phyloP scores from a whole-genome alignment of 2,888 invertebrate species.

The Drosophila rellima region DNA sequence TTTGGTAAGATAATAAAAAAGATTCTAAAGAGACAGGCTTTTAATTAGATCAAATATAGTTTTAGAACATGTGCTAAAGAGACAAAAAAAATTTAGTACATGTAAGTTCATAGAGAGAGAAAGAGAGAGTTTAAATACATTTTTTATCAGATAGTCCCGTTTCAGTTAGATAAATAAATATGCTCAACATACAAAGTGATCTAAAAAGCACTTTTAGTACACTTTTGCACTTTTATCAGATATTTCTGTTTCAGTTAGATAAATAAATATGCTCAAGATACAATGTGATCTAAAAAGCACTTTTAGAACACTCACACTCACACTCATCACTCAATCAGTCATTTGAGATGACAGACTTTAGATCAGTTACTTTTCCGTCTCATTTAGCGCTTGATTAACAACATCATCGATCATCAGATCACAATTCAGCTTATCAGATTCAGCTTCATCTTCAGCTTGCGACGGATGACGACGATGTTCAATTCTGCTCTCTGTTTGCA shows the following conservation, averaged over 20 bases:
- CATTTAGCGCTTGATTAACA: conserved; percentile 47
- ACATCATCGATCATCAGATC: conserved; percentile 18
- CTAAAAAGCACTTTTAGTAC: too few species aligned
- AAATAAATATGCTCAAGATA: too few species aligned
- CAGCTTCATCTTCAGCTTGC: conserved; percentile 11
- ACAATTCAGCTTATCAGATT: too few species aligned
- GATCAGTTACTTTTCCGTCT: conserved; percentile 40
- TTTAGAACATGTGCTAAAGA: neutral
- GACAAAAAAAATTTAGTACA: neutral
- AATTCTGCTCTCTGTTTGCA: conserved; percentile 63
- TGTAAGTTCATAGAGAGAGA: neutral
- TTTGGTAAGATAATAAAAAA: neutral
- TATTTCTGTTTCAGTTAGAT: too few species aligned
- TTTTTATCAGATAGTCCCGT: neutral
- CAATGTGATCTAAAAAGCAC: neutral
- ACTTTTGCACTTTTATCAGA: too few species aligned
- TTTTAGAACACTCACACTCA: neutral
- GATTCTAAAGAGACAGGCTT: neutral
- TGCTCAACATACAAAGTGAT: too few species aligned
- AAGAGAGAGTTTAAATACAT: neutral
- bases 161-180: too few species aligned
- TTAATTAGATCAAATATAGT: too few species aligned
- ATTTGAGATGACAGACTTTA: conserved; percentile 29
- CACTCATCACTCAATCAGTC: neutral
- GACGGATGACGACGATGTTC: conserved; percentile 43